Conservation (phyloP, 2,113 vertebrate genomes). For the Fregata magnificens region DNA sequence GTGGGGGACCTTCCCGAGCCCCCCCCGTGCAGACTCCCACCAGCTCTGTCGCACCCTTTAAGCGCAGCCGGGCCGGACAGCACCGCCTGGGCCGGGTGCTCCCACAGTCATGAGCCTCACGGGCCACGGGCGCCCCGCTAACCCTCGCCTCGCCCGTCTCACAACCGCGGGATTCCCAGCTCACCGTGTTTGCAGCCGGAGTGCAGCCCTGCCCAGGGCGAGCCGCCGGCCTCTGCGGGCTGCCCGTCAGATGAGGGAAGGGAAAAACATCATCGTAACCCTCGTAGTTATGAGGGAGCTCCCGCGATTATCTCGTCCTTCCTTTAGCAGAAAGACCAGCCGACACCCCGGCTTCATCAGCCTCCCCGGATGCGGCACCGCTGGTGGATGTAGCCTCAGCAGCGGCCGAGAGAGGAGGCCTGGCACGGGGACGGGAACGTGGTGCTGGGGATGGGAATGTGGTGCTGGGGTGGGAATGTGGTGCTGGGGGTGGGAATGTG, state of each 20-base stretch:
- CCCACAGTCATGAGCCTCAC: fast-evolving
- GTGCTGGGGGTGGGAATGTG: too few relatives aligned
- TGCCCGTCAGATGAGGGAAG: background rate
- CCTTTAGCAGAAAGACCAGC: background rate
- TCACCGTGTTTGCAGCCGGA: fast-evolving
- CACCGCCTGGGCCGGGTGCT: background rate
- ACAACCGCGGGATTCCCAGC: background rate
- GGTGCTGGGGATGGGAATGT: too few relatives aligned
- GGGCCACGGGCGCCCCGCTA: fast-evolving
- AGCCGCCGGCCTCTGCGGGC: fast-evolving
- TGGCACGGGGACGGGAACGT: background rate
- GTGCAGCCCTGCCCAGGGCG: fast-evolving
- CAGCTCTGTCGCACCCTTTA: background rate
- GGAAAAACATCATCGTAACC: background rate
- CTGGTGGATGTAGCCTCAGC: background rate
- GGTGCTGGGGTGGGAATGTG: too few relatives aligned
- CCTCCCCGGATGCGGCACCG: fast-evolving
- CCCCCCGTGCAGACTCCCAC: fast-evolving
- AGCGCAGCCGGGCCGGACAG: fast-evolving
- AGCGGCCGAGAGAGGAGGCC: background rate
- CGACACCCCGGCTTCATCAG: background rate
- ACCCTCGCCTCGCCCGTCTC: background rate
- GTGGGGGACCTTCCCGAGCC: background rate
- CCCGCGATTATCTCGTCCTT: background rate
- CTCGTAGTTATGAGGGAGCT: background rate